Evolutionary conservation across 1,140 invertebrate species (phyloP), one percentile per base, ranked within the genome.

Genomic region (Homarus americanus): DNA sequence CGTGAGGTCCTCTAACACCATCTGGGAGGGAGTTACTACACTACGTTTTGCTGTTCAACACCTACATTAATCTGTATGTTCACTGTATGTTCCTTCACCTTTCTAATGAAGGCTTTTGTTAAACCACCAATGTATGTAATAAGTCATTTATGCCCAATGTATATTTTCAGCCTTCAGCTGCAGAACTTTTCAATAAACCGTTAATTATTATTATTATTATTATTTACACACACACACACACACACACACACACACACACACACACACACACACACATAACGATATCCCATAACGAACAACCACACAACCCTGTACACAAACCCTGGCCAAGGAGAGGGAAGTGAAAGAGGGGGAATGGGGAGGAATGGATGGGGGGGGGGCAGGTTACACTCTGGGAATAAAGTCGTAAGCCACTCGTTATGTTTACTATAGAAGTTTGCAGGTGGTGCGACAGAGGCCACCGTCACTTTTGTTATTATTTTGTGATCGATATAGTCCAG

Each of bases 361-460:
- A 28, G 66, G 7, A 24, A 69, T 9, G 5, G 66, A 24, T 4
- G 66, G 66, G 66, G 41, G 76, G 32, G 38, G 76, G 34, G 79
- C 44, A 82, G 44, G 49, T 53, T 36, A 34, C 32, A 28, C 44
- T n/a, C n/a, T 20, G 24, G 36, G n/a, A 72, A 32, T 20, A 44
- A 83, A 40, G 82, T 36, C 36, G 44, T 85, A 75, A 36, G 41
- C 83, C 83, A 75, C 69, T 20, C 12, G 24, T 49, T 20, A 1
- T 85, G 69, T 85, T 85, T 75, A 73, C 44, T 15, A 41, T 85
- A 53, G n/a, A 44, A 75, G 83, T 85, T 85, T 75, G 41, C 83
- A 44, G 69, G 38, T 53, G 83, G 49, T 34, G 17, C 1, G 44
- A 36, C 32, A 49, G 82, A 38, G 24, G 0, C 63, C 7, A 24